phyloP scores from a whole-genome alignment of 2,888 invertebrate genomes.

The Nymphalis polychloros region DNA sequence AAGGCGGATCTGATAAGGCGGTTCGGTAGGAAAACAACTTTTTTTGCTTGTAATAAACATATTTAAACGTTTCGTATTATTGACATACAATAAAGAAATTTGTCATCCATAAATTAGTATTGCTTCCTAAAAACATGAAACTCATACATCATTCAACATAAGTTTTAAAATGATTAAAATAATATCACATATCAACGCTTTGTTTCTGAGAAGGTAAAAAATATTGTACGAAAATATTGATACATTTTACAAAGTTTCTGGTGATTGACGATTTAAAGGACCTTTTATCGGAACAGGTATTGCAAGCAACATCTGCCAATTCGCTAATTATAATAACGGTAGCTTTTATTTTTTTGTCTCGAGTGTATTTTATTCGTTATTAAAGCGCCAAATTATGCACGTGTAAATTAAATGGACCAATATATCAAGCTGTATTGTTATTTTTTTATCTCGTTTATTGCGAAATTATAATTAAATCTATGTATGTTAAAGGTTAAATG shows the following conservation, averaged over 20 bases:
- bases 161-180: neutral
- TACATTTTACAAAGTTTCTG: neutral
- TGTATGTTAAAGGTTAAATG: conserved; percentile 20
- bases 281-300: conserved; percentile 3
- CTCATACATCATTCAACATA: neutral
- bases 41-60: neutral
- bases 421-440: conserved; percentile 24
- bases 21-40: too few species aligned
- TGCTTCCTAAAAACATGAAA: neutral
- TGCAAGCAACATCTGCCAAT: conserved; percentile 9
- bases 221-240: neutral
- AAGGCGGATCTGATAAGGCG: too few species aligned
- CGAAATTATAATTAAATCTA: conserved; percentile 27
- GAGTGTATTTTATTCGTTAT: conserved; percentile 6
- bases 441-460: conserved; percentile 34
- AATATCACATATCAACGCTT: neutral
- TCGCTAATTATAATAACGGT: conserved; percentile 11
- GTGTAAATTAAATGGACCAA: conserved; percentile 30
- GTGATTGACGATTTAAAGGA: conserved; percentile 4
- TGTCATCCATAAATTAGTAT: neutral
- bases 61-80: neutral
- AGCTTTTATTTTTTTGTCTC: neutral
- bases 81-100: neutral
- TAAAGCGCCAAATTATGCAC: conserved; percentile 23
- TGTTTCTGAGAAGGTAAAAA: neutral